A percentile compares a stretch with the other conserved stretches of the same genome.
These are phyloP conservation scores for Myanophis thanlyinensis DNA, from an alignment of 2,113 vertebrate species.

Conservation along the genomic window DNA sequence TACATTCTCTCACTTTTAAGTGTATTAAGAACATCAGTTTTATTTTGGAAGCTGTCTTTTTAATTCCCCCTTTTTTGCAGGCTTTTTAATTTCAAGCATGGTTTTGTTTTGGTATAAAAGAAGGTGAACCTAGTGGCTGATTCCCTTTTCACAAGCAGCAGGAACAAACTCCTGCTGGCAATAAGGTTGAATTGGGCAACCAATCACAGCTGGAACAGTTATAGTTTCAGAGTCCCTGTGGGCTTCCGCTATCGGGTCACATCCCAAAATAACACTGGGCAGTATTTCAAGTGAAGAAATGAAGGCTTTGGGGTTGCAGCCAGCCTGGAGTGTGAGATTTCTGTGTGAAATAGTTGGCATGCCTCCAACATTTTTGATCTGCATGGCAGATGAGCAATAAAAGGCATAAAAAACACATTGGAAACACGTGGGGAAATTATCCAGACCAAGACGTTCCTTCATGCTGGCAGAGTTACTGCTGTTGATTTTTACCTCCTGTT, in stretches of 20 bases:
- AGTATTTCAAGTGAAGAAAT: slow-evolving; percentile 92
- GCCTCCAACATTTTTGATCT: slow-evolving; percentile 84
- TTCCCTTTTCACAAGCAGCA: slow-evolving; percentile 59
- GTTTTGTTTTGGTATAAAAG: slow-evolving; percentile 64
- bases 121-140: slow-evolving; percentile 63
- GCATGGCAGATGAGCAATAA: slow-evolving; percentile 91
- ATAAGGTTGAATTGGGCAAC: slow-evolving; percentile 52
- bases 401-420: slow-evolving; percentile 86
- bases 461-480: slow-evolving; percentile 70
- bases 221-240: slow-evolving; percentile 80
- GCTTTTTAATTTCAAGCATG: slow-evolving; percentile 54
- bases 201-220: slow-evolving; percentile 73
- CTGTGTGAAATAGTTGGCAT: slow-evolving; percentile 91
- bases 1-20: not conserved
- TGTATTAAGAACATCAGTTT: not conserved
- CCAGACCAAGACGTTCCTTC: slow-evolving; percentile 69
- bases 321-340: slow-evolving; percentile 92
- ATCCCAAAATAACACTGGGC: slow-evolving; percentile 94
- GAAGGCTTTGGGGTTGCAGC: slow-evolving; percentile 88
- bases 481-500: slow-evolving; percentile 64
- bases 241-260: slow-evolving; percentile 93
- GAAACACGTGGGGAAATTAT: slow-evolving; percentile 87
- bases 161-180: slow-evolving; percentile 70
- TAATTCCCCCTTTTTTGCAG: slow-evolving; percentile 15
- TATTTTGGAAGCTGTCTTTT: not conserved